Evolutionary conservation across 2,888 invertebrate species (phyloP), one percentile per base, ranked within the genome.

Genomic region (Exocentrus adspersus): DNA sequence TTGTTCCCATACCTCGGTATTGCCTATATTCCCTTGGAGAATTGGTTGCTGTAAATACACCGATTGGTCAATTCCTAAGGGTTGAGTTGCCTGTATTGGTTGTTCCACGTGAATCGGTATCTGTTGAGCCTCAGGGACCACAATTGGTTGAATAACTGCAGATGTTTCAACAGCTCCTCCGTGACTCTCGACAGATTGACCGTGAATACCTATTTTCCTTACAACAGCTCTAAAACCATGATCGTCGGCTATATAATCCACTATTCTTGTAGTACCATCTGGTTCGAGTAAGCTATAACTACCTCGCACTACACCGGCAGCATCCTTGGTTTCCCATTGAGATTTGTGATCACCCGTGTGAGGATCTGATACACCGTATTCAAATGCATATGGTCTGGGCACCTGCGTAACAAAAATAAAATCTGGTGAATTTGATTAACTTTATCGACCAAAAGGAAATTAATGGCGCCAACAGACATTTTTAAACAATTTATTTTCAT

Each of bases 271-370:
- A n/a, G 77, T 75, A 58, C 81, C 81, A 65, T 81, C 81, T 6
- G 81, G 75, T 70, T 81, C 80, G 16, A 80, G 61, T 1, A 81
- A 71, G 54, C 79, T 79, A 73, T 81, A 81, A 17, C 77, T 77
- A 2, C 81, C 81, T 7, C 77, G 73, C 6, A 81, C 81, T 4
- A 79, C 76, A 7, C 79, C 80, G 2, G 63, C 70, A 46, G 79
- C 76, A 60, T 80, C 79, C 56, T 77, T 79, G 16, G 76, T 75
- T 70, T 81, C 81, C 80, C 80, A 80, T 62, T 81, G 81, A 16
- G 76, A 73, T 54, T 81, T 81, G 62, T 80, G 81, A 60, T 81
- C 81, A 2, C 81, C 81, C 2, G 80, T 80, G 52, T 76, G 75
- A 0, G 80, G 79, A 62, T 81, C 80, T 1, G 79, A 78, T 9